Percentiles rank a stretch among this genome's conserved stretches.
Conservation (phyloP, 2,888 invertebrate species). For the Xylota segnis region DNA sequence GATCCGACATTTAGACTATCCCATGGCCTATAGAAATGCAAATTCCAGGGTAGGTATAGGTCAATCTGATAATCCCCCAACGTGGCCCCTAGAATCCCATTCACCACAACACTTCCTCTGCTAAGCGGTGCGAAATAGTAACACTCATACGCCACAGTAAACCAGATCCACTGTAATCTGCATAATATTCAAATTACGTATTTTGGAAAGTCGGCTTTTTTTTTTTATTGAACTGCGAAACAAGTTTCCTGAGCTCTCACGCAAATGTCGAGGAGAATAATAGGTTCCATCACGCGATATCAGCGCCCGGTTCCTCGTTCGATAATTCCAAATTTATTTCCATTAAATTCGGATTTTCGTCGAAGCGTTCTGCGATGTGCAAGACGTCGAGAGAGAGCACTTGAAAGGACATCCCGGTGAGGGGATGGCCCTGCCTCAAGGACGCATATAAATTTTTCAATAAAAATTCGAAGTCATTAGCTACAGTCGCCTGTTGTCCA, state of each 20-base stretch:
- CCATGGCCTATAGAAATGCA: conserved; percentile 5
- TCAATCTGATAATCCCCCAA: neutral
- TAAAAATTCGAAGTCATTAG: conserved; percentile 24
- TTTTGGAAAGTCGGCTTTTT: neutral
- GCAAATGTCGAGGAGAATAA: conserved; percentile 1
- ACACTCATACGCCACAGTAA: conserved; percentile 2
- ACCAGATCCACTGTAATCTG: neutral
- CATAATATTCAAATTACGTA: neutral
- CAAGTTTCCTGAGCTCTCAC: conserved; percentile 26
- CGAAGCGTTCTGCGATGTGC: neutral
- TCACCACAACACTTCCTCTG: neutral
- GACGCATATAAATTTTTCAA: conserved; percentile 6
- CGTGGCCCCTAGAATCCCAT: neutral
- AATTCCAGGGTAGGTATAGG: neutral
- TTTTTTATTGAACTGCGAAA: conserved; percentile 18
- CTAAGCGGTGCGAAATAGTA: neutral
- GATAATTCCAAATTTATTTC: conserved; percentile 22
- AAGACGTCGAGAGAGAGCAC: neutral
- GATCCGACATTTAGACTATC: neutral
- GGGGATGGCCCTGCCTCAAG: too few relatives aligned
- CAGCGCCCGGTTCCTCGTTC: conserved; percentile 20
- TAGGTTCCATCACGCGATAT: conserved; percentile 28
- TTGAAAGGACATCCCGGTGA: neutral
- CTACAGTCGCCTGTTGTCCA: conserved; percentile 21
- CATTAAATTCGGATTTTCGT: conserved; percentile 22